Evolutionary conservation across 1,140 invertebrate species (phyloP), one percentile per base, ranked within the genome.

Genomic region (Himalopsyche phryganea): DNA sequence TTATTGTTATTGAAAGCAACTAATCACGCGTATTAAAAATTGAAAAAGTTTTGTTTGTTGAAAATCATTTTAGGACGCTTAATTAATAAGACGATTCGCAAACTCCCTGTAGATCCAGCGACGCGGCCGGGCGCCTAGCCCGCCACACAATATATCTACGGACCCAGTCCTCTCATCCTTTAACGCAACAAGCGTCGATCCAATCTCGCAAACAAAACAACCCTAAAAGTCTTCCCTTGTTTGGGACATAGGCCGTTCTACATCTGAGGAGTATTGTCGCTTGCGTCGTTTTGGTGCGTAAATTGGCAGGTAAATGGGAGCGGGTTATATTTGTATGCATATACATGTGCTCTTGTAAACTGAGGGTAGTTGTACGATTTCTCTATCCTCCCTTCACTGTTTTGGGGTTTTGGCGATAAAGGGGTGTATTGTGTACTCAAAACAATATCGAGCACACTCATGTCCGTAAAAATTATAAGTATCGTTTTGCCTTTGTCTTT

Each of bases 361-460:
- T 56, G 23, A 40, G 61, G 56, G 61, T 64, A 57, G 56, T 60
- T 64, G 61, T 64, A 57, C 52, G 54, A 64, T 64, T 64, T 60
- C 61, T 64, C 61, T 64, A 55, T 64, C 61, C 58, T 59, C 61
- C 61, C 57, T 64, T 63, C 61, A 63, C 61, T 63, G 61, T 60
- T 64, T 64, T 64, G 61, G 58, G 61, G 61, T 60, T 64, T 64
- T 58, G 58, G 58, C 57, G 44, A 45, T 48, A 45, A 49, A 60
- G 38, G 58, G 58, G 36, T 64, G 61, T 53, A 64, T 53, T 13
- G 36, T 64, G 61, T 53, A 64, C 45, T 13, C 42, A 40, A 40
- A 40, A 40, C 38, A 40, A 40, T 13, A 40, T n/a, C 6, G n/a
- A 35, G n/a, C 33, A 7, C n/a, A 6, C 6, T 7, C 33, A 35